Evolutionary conservation across 2,113 vertebrate genomes (phyloP).

Genomic region (Corydoras sp.): DNA sequence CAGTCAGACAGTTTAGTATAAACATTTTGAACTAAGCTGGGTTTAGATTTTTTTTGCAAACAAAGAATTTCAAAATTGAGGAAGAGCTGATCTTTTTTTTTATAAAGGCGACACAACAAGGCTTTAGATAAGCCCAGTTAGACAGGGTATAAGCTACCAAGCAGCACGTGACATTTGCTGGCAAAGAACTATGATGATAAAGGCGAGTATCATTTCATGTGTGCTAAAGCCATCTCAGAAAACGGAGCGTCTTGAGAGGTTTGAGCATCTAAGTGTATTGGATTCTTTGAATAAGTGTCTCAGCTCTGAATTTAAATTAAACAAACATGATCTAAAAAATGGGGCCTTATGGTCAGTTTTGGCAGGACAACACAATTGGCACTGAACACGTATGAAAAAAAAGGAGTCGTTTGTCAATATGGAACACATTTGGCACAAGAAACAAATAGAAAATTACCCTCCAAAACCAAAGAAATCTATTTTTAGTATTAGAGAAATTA

Average conservation of each 20-base stretch:
- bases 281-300: conserved; percentile 58
- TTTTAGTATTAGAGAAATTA: conserved; percentile 1
- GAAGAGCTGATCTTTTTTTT: conserved; percentile 25
- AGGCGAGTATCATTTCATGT: background rate
- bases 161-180: conserved; percentile 40
- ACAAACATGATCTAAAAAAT: conserved; percentile 66
- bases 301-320: conserved; percentile 64
- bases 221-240: background rate
- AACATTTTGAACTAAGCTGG: conserved; percentile 3
- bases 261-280: conserved; percentile 50
- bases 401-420: conserved; percentile 62
- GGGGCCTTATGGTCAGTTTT: conserved; percentile 64
- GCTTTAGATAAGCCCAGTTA: conserved; percentile 28
- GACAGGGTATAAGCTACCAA: conserved; percentile 35
- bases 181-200: conserved; percentile 20
- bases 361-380: conserved; percentile 62
- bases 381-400: conserved; percentile 65
- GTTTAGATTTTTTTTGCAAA: conserved; percentile 7
- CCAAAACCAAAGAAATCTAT: conserved; percentile 8
- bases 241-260: background rate
- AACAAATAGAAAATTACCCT: conserved; percentile 7
- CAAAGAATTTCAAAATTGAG: conserved; percentile 21
- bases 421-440: conserved; percentile 29
- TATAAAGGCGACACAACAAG: conserved; percentile 29
- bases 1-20: background rate